A percentile compares a stretch with the other conserved stretches of the same genome.
phyloP scores from a whole-genome alignment of 2,113 vertebrate genomes.

The Progne subis region DNA sequence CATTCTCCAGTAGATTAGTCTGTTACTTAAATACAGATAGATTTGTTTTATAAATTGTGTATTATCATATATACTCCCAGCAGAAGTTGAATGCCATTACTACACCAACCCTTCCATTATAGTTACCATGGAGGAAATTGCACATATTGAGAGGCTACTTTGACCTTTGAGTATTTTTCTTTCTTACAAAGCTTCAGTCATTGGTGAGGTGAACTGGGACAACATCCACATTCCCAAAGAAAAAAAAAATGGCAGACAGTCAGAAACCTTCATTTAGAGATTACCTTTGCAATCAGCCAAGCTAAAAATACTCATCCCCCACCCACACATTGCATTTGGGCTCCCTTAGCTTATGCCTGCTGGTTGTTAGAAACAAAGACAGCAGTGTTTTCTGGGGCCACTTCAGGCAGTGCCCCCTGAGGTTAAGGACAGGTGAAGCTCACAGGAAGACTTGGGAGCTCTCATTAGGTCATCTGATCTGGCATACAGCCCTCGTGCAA shows the following conservation, averaged over 20 bases:
- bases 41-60: background rate
- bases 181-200: background rate
- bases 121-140: background rate
- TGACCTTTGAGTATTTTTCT: background rate
- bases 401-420: background rate
- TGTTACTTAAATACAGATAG: background rate
- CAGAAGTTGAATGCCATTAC: background rate
- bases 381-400: background rate
- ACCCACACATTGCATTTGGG: background rate
- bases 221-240: rapidly evolving
- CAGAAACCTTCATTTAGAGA: background rate
- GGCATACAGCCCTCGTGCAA: background rate
- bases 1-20: background rate
- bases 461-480: background rate
- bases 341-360: background rate
- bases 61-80: background rate
- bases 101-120: background rate
- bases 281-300: background rate
- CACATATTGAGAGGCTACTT: background rate
- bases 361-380: background rate
- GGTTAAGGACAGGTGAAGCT: background rate
- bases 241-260: background rate
- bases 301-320: background rate
- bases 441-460: background rate
- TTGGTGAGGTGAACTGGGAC: background rate